Evolutionary conservation across 2,113 vertebrate genomes (phyloP), one percentile per base, ranked within the genome.

Genomic region (Saccopteryx leptura): DNA sequence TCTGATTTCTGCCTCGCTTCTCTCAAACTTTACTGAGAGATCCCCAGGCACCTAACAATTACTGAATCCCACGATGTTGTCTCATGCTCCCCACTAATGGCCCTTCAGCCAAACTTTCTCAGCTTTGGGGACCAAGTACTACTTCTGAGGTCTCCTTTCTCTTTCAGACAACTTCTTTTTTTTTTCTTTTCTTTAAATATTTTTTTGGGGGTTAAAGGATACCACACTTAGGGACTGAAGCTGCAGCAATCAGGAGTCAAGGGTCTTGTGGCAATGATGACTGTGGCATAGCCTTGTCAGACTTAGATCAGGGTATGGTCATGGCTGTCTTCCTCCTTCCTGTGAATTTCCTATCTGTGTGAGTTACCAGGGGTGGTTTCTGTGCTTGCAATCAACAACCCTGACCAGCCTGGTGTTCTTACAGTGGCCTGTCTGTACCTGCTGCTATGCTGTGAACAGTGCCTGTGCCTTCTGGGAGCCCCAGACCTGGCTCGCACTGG

Each of bases 401-500:
- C n/a, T 13, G 18, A 58, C 48, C 2, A 4, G 80, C 19, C 3
- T 1, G 13, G 87, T 1, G 3, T 26, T 54, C 23, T 63, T 7
- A 78, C 7, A 12, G 52, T 0, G 21, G 82, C 28, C 14, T 26
- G n/a, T 10, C 2, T 50, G 5, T 1, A 61, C 48, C 58, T 82
- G 54, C 19, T 1, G 2, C 19, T 50, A 19, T 0, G 14, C 23
- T 58, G 23, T 48, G 23, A 66, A 4, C 7, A 0, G 11, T 1
- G 33, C 56, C 68, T 21, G 11, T 8, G 46, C 18, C 33, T 60
- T 33, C 10, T 39, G 21, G 39, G 52, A 88, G 66, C 3, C 56
- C 31, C 7, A 1, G 39, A 2, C 54, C 56, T 52, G 54, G 28
- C 17, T 80, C 61, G 21, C 0, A 21, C 48, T 52, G 23, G 19